Base-by-base conservation (phyloP, 1,140 invertebrate species). In the Hyphantria cunea region DNA sequence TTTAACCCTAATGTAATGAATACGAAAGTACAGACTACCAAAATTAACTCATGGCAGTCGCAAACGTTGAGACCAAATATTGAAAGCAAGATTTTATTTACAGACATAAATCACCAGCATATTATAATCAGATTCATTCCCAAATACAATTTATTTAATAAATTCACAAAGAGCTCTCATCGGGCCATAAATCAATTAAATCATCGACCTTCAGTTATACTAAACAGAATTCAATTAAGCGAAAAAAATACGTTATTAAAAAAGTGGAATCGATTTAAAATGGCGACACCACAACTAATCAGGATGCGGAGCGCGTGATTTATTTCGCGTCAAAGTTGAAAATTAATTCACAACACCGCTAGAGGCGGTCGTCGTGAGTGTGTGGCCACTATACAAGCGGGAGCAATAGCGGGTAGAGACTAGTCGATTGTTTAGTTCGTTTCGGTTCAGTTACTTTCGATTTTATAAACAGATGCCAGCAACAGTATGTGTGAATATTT, bases 271-370 rank as follows among this genome's bases (percentile, higher is more conserved):
- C 72, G 65, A 74, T 76, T 72, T 70, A 70, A 72, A 77, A 77
- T 67, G 44, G 66, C 68, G 70, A 55, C 54, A 71, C 53, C 63
- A 9, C 47, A 66, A 71, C 77, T 80, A 72, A 82, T 84, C 78
- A 75, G 64, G 68, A 84, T 81, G 82, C 80, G 56, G 60, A 49
- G 50, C 76, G 58, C 80, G 76, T 74, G 72, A 82, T 78, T 84
- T 82, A 78, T 84, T 80, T 80, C 67, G 67, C 70, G 70, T 78
- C 77, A 74, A 81, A 82, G 72, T 82, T 84, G 71, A 84, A 60
- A 84, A 82, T 85, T 82, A 83, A 85, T 85, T 83, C 76, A 72
- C 66, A 84, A 78, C 74, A 78, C 56, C 47, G 56, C 56, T 31
- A 55, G 56, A 39, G 44, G 51, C 59, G 47, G 48, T 52, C 32